These are phyloP conservation scores for Cyrtodaria siliqua DNA, from an alignment of 2,888 invertebrate genomes.

Conservation along the genomic window DNA sequence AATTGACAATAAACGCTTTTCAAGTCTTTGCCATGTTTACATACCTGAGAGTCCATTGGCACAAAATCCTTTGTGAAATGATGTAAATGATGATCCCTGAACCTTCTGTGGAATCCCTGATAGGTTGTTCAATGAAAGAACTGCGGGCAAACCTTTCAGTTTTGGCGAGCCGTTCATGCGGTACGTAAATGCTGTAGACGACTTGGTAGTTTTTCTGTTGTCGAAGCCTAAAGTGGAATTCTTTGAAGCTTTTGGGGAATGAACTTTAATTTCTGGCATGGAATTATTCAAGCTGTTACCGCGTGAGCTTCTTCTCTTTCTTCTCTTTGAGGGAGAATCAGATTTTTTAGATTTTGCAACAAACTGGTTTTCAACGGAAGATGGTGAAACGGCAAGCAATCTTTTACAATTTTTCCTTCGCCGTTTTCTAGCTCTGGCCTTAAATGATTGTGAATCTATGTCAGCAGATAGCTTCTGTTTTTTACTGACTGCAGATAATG, in stretches of 20 bases:
- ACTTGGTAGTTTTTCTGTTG: not conserved
- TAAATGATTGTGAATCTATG: not conserved
- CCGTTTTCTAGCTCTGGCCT: not conserved
- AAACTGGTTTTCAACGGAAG: slow-evolving; percentile 18
- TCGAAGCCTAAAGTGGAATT: not conserved
- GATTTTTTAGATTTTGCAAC: not conserved
- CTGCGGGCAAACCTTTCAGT: slow-evolving; percentile 50
- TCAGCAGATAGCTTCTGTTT: not conserved
- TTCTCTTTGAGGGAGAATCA: too few relatives aligned
- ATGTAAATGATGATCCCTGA: slow-evolving; percentile 58
- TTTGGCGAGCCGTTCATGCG: slow-evolving; percentile 51
- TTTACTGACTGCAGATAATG: not conserved
- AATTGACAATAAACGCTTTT: too few relatives aligned
- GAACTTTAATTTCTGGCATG: not conserved
- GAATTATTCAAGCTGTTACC: not conserved
- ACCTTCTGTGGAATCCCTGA: slow-evolving; percentile 47
- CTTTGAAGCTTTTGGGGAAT: not conserved
- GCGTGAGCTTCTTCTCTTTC: too few relatives aligned
- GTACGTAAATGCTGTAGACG: slow-evolving; percentile 5
- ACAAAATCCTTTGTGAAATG: slow-evolving; percentile 23
- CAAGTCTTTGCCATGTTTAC: too few relatives aligned
- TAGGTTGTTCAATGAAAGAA: slow-evolving; percentile 47
- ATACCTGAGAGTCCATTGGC: slow-evolving; percentile 48
- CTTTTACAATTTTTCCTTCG: not conserved
- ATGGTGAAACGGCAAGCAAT: slow-evolving; percentile 20